These are phyloP conservation scores for Metacarcinus magister DNA, from an alignment of 2,888 invertebrate species.

Conservation along the genomic window DNA sequence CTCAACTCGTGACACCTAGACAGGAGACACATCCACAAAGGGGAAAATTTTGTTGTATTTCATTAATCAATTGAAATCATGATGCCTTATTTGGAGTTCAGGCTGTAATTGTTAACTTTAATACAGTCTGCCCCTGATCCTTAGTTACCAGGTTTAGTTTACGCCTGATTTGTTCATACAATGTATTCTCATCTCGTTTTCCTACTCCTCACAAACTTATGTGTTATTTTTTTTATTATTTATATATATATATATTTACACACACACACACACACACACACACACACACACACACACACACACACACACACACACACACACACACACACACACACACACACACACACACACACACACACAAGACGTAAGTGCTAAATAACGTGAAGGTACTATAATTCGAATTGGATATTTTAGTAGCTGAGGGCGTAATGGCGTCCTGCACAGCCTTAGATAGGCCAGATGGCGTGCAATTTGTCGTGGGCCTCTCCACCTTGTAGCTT, in stretches of 20 bases:
- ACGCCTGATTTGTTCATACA: background rate
- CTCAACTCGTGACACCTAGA: background rate
- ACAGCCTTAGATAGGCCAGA: no score
- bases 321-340: no score
- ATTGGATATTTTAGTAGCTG: background rate
- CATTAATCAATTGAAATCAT: background rate
- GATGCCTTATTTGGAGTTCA: background rate
- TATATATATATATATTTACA: no score
- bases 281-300: background rate
- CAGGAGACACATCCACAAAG: background rate
- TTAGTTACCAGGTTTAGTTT: background rate
- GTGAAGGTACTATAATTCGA: background rate
- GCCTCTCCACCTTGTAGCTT: background rate
- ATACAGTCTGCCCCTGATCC: background rate
- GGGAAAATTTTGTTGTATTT: background rate
- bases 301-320: background rate
- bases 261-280: no score
- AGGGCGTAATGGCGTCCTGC: background rate
- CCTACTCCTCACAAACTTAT: no score
- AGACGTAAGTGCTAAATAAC: background rate
- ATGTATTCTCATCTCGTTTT: background rate
- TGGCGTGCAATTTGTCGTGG: background rate
- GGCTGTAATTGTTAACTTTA: background rate
- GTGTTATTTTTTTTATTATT: no score
- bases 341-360: background rate